Evolutionary conservation across 1,140 invertebrate genomes (phyloP).

Genomic region (Colletes latitarsis): DNA sequence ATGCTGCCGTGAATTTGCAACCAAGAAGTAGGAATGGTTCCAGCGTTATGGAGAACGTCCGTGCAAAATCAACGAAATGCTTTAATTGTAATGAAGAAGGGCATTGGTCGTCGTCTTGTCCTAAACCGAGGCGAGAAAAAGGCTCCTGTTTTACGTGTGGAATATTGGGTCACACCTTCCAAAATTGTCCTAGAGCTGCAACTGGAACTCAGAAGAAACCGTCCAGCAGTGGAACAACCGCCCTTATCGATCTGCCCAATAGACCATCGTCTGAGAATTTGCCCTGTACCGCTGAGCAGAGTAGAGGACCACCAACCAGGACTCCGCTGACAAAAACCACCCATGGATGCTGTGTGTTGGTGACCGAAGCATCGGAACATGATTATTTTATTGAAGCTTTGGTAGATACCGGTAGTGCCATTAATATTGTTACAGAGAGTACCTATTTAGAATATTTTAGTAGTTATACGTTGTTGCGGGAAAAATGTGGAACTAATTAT

Average conservation of each 20-base stretch:
- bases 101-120: not conserved
- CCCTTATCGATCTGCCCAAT: not conserved
- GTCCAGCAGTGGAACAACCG: not conserved
- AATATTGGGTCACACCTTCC: not conserved
- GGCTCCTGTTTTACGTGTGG: not conserved
- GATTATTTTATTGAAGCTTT: conserved; percentile 1
- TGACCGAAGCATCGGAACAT: not conserved
- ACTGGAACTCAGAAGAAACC: not conserved
- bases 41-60: not conserved
- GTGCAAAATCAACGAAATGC: not conserved
- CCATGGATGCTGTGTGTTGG: not conserved
- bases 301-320: not conserved
- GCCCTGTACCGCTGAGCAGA: not conserved
- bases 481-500: not conserved
- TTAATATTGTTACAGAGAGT: not conserved
- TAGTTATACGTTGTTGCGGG: not conserved
- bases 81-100: not conserved
- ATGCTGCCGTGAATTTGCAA: not conserved
- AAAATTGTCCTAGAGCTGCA: not conserved
- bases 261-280: too few relatives aligned
- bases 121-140: not conserved
- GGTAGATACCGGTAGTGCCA: not conserved
- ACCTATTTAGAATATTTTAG: not conserved
- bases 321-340: not conserved
- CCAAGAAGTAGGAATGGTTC: not conserved